Percentiles rank a stretch among this genome's conserved stretches.
Conservation (phyloP, 2,797 vertebrate genomes). For the Manis pentadactyla region DNA sequence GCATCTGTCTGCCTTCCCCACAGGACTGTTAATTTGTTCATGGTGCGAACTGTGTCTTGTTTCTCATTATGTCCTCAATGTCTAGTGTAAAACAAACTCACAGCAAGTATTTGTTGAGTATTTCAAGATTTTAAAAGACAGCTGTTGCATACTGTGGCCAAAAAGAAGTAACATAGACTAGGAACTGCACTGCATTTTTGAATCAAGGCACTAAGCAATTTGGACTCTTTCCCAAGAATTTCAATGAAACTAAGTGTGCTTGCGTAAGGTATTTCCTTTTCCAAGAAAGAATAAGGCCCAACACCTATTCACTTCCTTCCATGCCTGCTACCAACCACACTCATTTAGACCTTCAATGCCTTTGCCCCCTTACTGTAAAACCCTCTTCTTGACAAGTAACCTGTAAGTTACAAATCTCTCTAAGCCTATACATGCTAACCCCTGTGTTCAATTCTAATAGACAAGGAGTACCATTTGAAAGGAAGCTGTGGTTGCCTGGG, state of each 20-base stretch:
- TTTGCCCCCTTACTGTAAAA: not conserved
- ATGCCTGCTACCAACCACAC: not conserved
- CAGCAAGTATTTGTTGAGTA: slow-evolving; percentile 23
- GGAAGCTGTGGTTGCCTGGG: not conserved
- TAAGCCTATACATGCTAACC: not conserved
- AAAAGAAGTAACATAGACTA: not conserved
- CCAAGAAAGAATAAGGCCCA: not conserved
- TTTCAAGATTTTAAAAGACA: slow-evolving; percentile 38
- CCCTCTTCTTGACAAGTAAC: not conserved
- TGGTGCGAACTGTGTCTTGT: not conserved
- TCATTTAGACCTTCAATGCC: not conserved
- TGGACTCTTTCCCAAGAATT: slow-evolving; percentile 8
- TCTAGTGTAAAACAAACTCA: not conserved
- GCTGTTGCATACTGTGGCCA: not conserved
- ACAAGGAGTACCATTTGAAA: not conserved
- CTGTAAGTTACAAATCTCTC: not conserved
- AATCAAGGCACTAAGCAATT: not conserved
- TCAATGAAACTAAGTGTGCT: not conserved
- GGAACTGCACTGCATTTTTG: not conserved
- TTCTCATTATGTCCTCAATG: not conserved
- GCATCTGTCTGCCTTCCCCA: not conserved
- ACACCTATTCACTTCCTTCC: not conserved
- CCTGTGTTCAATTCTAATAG: not conserved
- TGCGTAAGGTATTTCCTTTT: slow-evolving; percentile 14
- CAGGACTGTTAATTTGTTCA: not conserved